Base-by-base conservation (phyloP, 2,888 invertebrate species). In the Archaeoteleia sp. region DNA sequence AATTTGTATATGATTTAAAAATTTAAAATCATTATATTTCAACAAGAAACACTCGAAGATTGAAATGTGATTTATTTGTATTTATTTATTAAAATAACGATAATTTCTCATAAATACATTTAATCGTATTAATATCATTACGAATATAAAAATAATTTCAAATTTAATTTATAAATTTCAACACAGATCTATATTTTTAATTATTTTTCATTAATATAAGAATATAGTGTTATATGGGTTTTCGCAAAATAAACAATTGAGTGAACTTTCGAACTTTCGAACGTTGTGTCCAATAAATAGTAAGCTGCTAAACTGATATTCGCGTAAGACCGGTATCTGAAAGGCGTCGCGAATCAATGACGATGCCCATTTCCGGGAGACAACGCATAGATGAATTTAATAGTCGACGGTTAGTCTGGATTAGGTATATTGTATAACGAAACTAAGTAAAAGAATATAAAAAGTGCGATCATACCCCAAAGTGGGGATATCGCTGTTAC, bases 401-500 rank as follows among this genome's bases (percentile, higher is more conserved):
- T 65, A 40, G 55, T 43, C 27, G 42, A 25, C 51, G 29, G 46
- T 48, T 60, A 67, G 67, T 63, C 54, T 30, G 51, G 67, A 67
- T 67, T 68, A 53, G 37, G 42, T 29, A 60, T 42, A 43, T 58
- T 63, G 63, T 63, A 43, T 60, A 63, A 58, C 53, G 62, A 58
- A 61, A 67, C 43, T 42, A 25, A 63, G 54, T 48, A 57, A 62
- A 67, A 62, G 62, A 54, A 53, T 34, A 54, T 68, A 68, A 68
- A 68, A 68, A 63, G 67, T 57, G 25, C 23, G 48, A 54, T 67
- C 53, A 43, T 62, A 54, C 53, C 43, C 23, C 25, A 53, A 65
- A 61, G 67, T 43, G 67, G 72, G 72, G 67, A 67, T 63, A 71
- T 61, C 29, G 54, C 67, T 65, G 55, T 70, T 75, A 45, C 70